A percentile compares a stretch with the other conserved stretches of the same genome.
phyloP scores from a whole-genome alignment of 2,888 invertebrate species.

The Cantharis rufa region DNA sequence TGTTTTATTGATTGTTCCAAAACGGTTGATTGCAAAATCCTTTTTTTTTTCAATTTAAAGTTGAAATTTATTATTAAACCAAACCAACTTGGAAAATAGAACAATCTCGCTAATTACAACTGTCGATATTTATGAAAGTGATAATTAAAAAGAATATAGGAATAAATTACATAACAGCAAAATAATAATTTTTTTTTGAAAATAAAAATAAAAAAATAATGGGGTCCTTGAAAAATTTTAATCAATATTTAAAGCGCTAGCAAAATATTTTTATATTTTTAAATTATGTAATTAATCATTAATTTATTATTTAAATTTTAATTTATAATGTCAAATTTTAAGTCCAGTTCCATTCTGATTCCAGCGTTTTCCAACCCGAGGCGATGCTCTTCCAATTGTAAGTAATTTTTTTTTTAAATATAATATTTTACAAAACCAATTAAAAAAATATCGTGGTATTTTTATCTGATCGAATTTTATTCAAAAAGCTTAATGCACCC shows the following conservation, averaged over 20 bases:
- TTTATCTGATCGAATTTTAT: neutral
- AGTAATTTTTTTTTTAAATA: neutral
- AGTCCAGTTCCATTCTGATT: neutral
- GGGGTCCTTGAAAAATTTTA: neutral
- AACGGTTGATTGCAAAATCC: too few species aligned
- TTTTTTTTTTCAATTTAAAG: too few species aligned
- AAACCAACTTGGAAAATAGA: neutral
- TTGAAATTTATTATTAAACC: too few species aligned
- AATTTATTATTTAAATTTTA: neutral
- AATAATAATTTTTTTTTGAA: too few species aligned
- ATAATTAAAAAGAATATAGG: neutral
- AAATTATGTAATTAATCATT: neutral
- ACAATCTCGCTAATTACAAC: neutral
- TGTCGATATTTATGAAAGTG: neutral
- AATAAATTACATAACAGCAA: neutral
- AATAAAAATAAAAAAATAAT: neutral
- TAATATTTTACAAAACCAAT: neutral
- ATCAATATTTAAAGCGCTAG: neutral
- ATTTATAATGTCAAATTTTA: neutral
- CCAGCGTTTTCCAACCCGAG: neutral
- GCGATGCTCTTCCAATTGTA: neutral
- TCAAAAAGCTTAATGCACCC: neutral
- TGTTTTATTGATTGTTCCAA: too few species aligned
- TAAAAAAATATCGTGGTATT: slow-evolving; percentile 31
- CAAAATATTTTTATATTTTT: neutral